phyloP scores from a whole-genome alignment of 1,140 invertebrate species.

The Pygmarrhopalites habei region DNA sequence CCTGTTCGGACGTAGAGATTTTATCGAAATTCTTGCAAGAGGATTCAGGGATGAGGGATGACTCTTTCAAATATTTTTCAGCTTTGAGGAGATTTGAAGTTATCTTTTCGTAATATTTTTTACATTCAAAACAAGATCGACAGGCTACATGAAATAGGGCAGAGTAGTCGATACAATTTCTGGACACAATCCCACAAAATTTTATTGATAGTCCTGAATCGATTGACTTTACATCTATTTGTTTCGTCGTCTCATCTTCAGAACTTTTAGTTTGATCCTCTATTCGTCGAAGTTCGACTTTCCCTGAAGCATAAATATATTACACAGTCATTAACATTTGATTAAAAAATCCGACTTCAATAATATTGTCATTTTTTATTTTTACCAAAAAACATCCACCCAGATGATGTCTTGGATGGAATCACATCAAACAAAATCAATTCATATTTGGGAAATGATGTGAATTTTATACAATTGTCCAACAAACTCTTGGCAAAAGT shows the following conservation, averaged over 20 bases:
- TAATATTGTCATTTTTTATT: too few species aligned
- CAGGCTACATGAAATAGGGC: not conserved
- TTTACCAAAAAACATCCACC: slow-evolving; percentile 12
- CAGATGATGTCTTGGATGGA: not conserved
- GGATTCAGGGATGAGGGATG: not conserved
- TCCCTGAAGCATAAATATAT: too few species aligned
- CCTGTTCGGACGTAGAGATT: not conserved
- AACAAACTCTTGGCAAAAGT: too few species aligned
- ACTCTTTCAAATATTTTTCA: not conserved
- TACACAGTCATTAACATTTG: too few species aligned
- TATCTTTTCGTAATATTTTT: not conserved
- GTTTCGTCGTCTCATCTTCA: not conserved
- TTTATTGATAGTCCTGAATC: not conserved
- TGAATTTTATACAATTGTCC: too few species aligned
- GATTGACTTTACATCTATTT: not conserved
- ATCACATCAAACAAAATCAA: not conserved
- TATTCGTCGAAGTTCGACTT: not conserved
- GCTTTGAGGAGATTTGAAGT: not conserved
- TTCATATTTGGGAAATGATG: not conserved
- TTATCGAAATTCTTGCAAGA: not conserved
- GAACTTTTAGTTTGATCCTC: too few species aligned
- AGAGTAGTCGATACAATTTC: not conserved
- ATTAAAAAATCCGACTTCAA: too few species aligned
- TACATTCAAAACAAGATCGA: not conserved
- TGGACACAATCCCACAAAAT: not conserved